Conservation (phyloP, 2,797 vertebrate genomes). For the Anolis apletophallus region DNA sequence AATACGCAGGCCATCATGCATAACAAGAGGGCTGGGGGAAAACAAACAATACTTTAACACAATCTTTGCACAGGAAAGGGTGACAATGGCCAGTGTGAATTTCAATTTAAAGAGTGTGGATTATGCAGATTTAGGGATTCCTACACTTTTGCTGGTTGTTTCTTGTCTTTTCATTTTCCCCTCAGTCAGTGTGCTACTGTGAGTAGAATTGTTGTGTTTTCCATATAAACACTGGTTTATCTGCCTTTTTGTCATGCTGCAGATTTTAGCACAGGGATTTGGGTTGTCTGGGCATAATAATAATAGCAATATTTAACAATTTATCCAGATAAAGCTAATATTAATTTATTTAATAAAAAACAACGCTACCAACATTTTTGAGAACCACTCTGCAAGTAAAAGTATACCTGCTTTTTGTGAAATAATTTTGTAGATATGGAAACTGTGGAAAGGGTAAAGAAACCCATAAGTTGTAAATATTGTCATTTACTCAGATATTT, state of each 20-base stretch:
- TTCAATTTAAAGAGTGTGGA: conserved; percentile 42
- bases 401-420: conserved; percentile 73
- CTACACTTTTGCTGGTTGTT: conserved; percentile 48
- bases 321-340: conserved; percentile 90
- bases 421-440: conserved; percentile 71
- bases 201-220: conserved; percentile 43
- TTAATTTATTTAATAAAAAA: conserved; percentile 98
- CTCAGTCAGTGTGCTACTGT: conserved; percentile 39
- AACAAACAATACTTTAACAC: background rate
- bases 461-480: conserved; percentile 79
- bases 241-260: conserved; percentile 54
- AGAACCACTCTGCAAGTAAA: conserved; percentile 82
- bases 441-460: conserved; percentile 17
- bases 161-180: conserved; percentile 51
- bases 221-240: conserved; percentile 59
- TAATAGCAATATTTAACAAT: conserved; percentile 95
- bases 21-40: background rate
- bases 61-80: conserved; percentile 54
- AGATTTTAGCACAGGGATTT: conserved; percentile 73
- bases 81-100: conserved; percentile 30
- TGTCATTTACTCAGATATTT: conserved; percentile 79
- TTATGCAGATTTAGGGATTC: conserved; percentile 54
- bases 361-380: conserved; percentile 84
- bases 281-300: conserved; percentile 73
- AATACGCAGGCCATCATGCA: background rate